phyloP scores from a whole-genome alignment of 2,888 invertebrate genomes.

The Drosophila subquinaria region DNA sequence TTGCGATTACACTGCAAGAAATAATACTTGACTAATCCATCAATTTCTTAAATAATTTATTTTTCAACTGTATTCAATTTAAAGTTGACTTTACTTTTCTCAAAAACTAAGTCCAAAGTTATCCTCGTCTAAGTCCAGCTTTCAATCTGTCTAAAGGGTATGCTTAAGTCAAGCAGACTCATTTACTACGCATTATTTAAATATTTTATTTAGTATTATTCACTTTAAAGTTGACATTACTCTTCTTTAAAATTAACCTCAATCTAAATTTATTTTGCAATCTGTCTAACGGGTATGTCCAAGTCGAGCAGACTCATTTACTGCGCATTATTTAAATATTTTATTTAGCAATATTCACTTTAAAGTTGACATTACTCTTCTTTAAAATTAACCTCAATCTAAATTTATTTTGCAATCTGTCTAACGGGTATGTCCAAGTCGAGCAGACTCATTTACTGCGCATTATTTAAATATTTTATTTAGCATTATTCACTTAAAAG shows the following conservation, averaged over 20 bases:
- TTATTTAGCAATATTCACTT: not conserved
- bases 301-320: not conserved
- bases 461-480: too few relatives aligned
- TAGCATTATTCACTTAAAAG: not conserved
- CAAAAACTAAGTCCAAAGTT: not conserved
- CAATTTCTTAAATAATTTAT: not conserved
- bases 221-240: not conserved
- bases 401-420: not conserved
- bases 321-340: too few relatives aligned
- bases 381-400: not conserved
- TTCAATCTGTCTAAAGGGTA: not conserved
- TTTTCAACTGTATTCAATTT: too few relatives aligned
- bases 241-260: not conserved
- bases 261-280: too few relatives aligned
- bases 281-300: not conserved
- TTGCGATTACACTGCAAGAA: slow-evolving; percentile 11
- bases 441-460: not conserved
- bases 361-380: not conserved
- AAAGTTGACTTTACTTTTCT: not conserved
- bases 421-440: not conserved
- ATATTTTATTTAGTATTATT: not conserved
- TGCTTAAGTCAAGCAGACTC: not conserved
- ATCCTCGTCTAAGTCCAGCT: not conserved
- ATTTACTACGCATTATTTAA: not conserved
- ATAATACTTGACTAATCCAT: not conserved